Percentiles rank a stretch among this genome's conserved stretches.
phyloP scores from a whole-genome alignment of 2,797 vertebrate genomes.

The Silurus lanzhouensis region DNA sequence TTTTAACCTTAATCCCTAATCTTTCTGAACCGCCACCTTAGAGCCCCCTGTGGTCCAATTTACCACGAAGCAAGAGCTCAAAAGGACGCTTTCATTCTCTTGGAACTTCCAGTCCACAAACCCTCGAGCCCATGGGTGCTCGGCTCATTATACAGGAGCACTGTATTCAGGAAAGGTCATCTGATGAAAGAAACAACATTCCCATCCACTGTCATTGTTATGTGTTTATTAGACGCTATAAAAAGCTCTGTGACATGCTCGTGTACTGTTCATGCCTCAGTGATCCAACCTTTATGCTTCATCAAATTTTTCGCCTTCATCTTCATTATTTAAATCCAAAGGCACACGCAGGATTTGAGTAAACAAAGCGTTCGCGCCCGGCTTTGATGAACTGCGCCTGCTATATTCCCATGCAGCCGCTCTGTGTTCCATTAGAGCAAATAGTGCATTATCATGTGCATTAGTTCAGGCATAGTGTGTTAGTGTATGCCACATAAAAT shows the following conservation, averaged over 20 bases:
- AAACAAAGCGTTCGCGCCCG: constrained; percentile 21
- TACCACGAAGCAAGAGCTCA: constrained; percentile 6
- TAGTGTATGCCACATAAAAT: constrained; percentile 22
- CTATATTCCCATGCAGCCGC: constrained; percentile 38
- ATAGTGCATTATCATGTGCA: constrained; percentile 49
- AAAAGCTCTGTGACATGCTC: background rate
- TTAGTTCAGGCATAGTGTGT: constrained; percentile 50
- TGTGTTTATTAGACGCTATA: background rate
- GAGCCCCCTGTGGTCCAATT: constrained; percentile 13
- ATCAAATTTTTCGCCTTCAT: constrained; percentile 27
- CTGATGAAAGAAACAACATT: background rate
- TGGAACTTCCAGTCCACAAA: constrained; percentile 12
- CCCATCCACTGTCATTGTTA: background rate
- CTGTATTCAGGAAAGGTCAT: constrained; percentile 12
- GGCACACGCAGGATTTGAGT: constrained; percentile 18
- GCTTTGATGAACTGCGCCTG: constrained; percentile 31
- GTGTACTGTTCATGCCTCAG: background rate
- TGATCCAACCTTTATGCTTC: constrained; percentile 2
- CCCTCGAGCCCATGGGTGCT: constrained; percentile 13
- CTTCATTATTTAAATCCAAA: constrained; percentile 23
- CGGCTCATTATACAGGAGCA: constrained; percentile 1
- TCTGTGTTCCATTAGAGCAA: constrained; percentile 47
- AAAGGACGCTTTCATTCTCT: constrained; percentile 4
- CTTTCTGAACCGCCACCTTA: constrained; percentile 1
- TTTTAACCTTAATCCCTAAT: constrained; percentile 11